Base-by-base conservation (phyloP, 2,888 invertebrate genomes). In the Parthenolecanium corni region DNA sequence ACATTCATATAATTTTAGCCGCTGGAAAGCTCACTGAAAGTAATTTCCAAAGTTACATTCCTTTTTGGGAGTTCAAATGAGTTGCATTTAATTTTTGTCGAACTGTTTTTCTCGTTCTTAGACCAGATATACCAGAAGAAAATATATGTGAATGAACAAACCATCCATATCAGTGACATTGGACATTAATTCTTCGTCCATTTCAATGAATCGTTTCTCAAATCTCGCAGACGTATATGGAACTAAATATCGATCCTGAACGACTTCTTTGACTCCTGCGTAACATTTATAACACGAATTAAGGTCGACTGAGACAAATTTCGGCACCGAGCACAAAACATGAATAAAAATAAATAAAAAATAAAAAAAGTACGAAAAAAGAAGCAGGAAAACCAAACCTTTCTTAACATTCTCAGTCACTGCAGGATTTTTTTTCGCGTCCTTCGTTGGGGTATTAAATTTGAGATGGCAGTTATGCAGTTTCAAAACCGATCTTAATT, bases 141-240 rank as follows among this genome's bases (percentile, higher is more conserved):
- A 67, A 70, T 6, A 31, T 6, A 31, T 31, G 4, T 4, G 31
- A 31, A 9, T 31, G 4, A 31, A 31, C 31, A 6, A 70, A 82
- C 83, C 84, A 76, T 84, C 84, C 38, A 84, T 82, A 71, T 85
- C 84, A 2, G 84, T 84, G 46, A 82, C 80, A 53, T 84, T 82
- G 0, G 84, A 84, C 21, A 83, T 80, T 67, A 83, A 80, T 70
- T 84, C 84, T 67, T 83, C 83, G 66, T 84, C 84, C 42, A 83
- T 79, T 70, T 84, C 83, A 52, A 84, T 81, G 68, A 82, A 84
- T 67, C 81, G 80, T 64, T 84, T 76, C 52, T 81, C 80, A 67
- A 83, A 81, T 72, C 80, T 81, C 69, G 82, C 81, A 63, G 82
- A 82, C 69, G 49, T 36, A 82, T 67, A 47, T 2, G 61, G 51